phyloP scores from a whole-genome alignment of 2,888 invertebrate genomes.

The Abscondita cerata region DNA sequence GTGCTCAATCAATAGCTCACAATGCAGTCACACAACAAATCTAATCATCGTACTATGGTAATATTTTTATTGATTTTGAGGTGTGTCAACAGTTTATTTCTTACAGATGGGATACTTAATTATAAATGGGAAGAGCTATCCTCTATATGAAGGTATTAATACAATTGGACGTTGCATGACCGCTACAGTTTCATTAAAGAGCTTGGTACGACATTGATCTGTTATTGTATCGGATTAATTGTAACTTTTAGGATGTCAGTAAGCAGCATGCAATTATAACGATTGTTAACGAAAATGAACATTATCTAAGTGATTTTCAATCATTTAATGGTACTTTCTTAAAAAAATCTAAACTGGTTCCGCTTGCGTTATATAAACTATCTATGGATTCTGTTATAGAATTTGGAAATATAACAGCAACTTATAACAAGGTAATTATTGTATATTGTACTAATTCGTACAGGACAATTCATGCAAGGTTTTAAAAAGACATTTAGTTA shows the following conservation, averaged over 20 bases:
- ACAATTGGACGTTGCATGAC: conserved; percentile 51
- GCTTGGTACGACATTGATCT: conserved; percentile 47
- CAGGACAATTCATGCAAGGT: too few species aligned
- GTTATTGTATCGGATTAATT: not conserved
- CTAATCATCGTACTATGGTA: too few species aligned
- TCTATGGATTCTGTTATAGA: conserved; percentile 42
- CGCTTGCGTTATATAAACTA: conserved; percentile 48
- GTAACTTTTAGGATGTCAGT: conserved; percentile 51
- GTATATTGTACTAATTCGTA: too few species aligned
- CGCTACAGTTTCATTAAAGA: conserved; percentile 51
- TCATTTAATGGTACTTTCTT: conserved; percentile 54
- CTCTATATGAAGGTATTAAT: conserved; percentile 50
- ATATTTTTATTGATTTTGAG: too few species aligned
- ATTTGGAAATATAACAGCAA: conserved; percentile 46
- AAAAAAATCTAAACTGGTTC: conserved; percentile 43
- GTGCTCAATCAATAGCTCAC: too few species aligned
- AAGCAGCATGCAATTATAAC: conserved; percentile 54
- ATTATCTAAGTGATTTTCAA: conserved; percentile 52
- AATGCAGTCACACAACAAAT: too few species aligned
- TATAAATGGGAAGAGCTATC: conserved; percentile 39
- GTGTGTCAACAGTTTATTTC: too few species aligned
- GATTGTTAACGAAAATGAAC: conserved; percentile 47
- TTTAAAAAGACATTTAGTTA: too few species aligned
- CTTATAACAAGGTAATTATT: conserved; percentile 34
- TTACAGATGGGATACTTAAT: conserved; percentile 44